phyloP scores from a whole-genome alignment of 2,113 vertebrate genomes.

The Azemiops feae region DNA sequence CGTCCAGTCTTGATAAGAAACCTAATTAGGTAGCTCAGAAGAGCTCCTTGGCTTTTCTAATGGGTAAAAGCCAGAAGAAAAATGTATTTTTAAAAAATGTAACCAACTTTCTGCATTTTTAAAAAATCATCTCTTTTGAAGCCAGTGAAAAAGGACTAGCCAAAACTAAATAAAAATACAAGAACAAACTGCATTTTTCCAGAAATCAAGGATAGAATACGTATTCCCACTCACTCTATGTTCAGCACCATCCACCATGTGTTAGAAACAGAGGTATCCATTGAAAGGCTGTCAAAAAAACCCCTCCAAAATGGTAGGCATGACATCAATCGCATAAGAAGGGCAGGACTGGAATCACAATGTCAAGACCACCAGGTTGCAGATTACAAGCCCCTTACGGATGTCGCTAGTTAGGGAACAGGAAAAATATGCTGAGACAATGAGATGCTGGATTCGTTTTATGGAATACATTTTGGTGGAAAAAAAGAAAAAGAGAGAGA shows the following conservation, averaged over 20 bases:
- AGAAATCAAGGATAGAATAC: neutral
- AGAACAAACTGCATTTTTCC: neutral
- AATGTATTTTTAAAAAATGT: neutral
- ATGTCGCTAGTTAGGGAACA: neutral
- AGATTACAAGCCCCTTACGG: neutral
- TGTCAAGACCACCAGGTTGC: neutral
- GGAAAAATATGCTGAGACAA: neutral
- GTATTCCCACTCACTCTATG: neutral
- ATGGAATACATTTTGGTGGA: neutral
- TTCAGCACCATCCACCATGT: neutral
- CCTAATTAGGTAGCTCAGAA: too few relatives aligned
- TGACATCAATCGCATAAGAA: neutral
- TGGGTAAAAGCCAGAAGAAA: neutral
- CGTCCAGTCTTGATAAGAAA: neutral
- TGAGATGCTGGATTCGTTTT: neutral
- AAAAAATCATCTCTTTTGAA: neutral
- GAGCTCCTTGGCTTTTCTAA: neutral
- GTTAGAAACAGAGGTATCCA: neutral
- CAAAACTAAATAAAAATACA: neutral
- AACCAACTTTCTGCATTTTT: neutral
- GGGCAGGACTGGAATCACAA: neutral
- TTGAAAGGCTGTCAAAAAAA: neutral
- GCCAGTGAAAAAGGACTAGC: neutral
- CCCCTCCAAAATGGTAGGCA: neutral
- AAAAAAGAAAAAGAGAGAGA: neutral